A percentile compares a stretch with the other conserved stretches of the same genome.
phyloP scores from a whole-genome alignment of 1,140 invertebrate genomes.

The Musca vetustissima region DNA sequence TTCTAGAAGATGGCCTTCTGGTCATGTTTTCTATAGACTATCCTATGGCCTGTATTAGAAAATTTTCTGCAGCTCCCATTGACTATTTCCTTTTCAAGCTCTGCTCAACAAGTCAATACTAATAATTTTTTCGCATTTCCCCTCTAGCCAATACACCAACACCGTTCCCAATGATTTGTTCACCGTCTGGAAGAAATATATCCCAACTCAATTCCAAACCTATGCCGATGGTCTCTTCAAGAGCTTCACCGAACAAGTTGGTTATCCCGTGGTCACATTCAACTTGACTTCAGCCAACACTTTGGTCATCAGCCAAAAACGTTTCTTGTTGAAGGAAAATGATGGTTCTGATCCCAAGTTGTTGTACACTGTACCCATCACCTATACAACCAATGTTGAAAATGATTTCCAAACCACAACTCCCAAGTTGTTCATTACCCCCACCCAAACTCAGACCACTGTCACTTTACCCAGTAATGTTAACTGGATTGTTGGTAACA shows the following conservation, averaged over 20 bases:
- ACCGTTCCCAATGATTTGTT: conserved; percentile 64
- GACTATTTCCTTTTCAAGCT: no score
- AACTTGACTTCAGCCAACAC: conserved; percentile 38
- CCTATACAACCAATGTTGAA: conserved; percentile 58
- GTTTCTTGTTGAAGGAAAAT: conserved; percentile 59
- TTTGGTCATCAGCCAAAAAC: conserved; percentile 55
- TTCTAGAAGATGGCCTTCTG: no score
- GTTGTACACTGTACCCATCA: conserved; percentile 66
- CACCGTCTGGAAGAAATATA: conserved; percentile 59
- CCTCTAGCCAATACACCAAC: conserved; percentile 55
- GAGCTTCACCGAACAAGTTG: conserved; percentile 73
- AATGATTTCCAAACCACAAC: conserved; percentile 60
- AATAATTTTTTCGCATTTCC: neutral
- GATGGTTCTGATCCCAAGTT: conserved; percentile 33
- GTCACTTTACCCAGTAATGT: neutral
- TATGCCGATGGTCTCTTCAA: conserved; percentile 59
- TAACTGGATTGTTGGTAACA: conserved; percentile 70
- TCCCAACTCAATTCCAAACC: conserved; percentile 28
- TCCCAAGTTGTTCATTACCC: conserved; percentile 56
- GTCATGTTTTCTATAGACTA: no score
- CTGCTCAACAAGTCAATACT: no score
- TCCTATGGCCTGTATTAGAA: no score
- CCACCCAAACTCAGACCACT: conserved; percentile 39
- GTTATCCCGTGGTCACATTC: conserved; percentile 69
- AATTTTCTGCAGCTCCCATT: no score